Conservation (phyloP, 2,888 invertebrate species). For the Tetragonula carbonaria region DNA sequence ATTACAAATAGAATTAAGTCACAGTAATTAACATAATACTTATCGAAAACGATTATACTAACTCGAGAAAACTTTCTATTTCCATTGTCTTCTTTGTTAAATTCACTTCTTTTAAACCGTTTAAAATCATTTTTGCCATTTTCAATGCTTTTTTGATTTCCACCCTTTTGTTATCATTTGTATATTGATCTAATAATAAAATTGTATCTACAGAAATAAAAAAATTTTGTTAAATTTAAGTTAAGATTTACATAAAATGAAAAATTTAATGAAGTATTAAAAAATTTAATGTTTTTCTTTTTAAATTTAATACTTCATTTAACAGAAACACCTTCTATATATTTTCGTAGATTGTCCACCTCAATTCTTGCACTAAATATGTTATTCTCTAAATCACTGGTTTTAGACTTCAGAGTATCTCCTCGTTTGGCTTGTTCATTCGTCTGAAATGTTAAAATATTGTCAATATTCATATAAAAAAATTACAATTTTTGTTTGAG, state of each 20-base stretch:
- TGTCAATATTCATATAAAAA: neutral
- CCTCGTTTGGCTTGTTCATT: conserved; percentile 84
- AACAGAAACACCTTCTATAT: conserved; percentile 78
- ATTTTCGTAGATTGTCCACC: conserved; percentile 79
- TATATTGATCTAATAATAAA: conserved; percentile 81
- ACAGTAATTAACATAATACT: neutral
- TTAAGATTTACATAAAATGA: neutral
- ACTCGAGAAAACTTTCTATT: conserved; percentile 80
- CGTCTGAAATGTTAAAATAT: conserved; percentile 65
- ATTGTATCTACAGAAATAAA: conserved; percentile 72
- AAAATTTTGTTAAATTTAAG: neutral
- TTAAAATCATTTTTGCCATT: conserved; percentile 84
- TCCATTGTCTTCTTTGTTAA: conserved; percentile 80
- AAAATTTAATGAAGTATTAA: neutral
- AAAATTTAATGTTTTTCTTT: too few relatives aligned
- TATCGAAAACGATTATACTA: conserved; percentile 55
- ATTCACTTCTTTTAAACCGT: conserved; percentile 83
- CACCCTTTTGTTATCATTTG: conserved; percentile 85
- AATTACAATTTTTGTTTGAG: neutral
- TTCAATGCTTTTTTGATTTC: conserved; percentile 85
- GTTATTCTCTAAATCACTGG: conserved; percentile 80
- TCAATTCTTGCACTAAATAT: conserved; percentile 80
- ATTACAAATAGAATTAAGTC: too few relatives aligned
- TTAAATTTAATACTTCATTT: neutral
- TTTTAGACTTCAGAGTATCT: conserved; percentile 75